A percentile compares a stretch with the other conserved stretches of the same genome.
Conservation (phyloP, 1,140 invertebrate species). For the Lepidostoma basale region DNA sequence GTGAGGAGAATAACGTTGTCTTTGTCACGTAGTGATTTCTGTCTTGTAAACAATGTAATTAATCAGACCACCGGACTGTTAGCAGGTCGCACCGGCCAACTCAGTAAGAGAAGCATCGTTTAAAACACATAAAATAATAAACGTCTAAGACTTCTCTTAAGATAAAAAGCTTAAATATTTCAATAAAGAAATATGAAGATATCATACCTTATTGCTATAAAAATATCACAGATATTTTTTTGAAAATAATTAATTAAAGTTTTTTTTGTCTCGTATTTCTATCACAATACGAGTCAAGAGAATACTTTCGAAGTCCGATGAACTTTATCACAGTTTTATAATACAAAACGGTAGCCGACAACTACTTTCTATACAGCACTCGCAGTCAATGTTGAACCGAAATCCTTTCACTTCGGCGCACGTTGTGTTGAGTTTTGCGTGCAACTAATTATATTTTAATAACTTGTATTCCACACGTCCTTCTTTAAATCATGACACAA, state of each 20-base stretch:
- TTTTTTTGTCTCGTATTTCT: background rate
- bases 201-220: constrained; percentile 18
- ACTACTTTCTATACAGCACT: constrained; percentile 16
- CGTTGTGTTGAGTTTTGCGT: background rate
- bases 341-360: constrained; percentile 4
- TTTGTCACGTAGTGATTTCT: constrained; percentile 32
- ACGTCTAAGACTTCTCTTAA: background rate
- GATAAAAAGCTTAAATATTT: constrained; percentile 12
- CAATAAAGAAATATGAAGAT: background rate
- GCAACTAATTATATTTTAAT: background rate
- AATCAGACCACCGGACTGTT: background rate
- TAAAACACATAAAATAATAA: background rate
- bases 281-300: background rate
- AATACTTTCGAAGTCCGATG: constrained; percentile 19
- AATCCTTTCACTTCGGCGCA: constrained; percentile 23
- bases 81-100: background rate
- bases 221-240: constrained; percentile 32
- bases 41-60: constrained; percentile 12
- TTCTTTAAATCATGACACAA: background rate
- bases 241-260: background rate
- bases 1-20: constrained; percentile 4
- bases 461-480: background rate
- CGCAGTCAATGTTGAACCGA: background rate
- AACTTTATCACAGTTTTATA: constrained; percentile 34
- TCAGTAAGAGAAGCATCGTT: constrained; percentile 3